These are phyloP conservation scores for Nannoperca australis DNA, from an alignment of 2,797 vertebrate species.

Conservation along the genomic window DNA sequence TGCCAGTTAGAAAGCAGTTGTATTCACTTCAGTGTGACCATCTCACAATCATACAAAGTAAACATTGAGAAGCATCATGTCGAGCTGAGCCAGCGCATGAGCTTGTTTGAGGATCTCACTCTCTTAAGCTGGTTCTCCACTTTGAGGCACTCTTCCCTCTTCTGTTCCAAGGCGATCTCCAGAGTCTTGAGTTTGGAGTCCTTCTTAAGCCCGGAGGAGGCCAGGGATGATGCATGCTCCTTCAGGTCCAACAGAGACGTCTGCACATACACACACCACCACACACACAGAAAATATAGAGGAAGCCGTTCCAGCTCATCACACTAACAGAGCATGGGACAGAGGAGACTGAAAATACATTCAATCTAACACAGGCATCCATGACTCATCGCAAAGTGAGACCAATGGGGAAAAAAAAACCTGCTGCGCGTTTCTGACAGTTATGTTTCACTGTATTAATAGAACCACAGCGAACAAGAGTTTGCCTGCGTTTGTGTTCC, in stretches of 20 bases:
- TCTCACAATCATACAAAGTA: neutral
- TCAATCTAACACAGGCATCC: conserved; percentile 15
- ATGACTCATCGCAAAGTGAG: conserved; percentile 39
- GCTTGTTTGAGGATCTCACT: conserved; percentile 75
- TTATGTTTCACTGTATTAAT: conserved; percentile 33
- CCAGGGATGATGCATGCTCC: conserved; percentile 97
- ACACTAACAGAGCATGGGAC: conserved; percentile 9
- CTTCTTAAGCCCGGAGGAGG: conserved; percentile 96
- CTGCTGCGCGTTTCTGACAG: neutral
- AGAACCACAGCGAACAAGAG: conserved; percentile 31
- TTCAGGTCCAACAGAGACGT: conserved; percentile 95
- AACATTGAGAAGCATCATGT: neutral
- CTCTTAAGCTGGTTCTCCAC: conserved; percentile 95
- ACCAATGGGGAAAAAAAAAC: neutral
- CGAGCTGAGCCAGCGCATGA: neutral
- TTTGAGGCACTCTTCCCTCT: conserved; percentile 95
- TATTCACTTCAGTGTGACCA: neutral
- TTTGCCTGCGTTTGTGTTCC: conserved; percentile 21
- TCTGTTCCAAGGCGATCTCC: conserved; percentile 96
- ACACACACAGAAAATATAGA: conserved; percentile 20
- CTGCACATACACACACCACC: conserved; percentile 74
- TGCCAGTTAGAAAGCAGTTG: conserved; percentile 27
- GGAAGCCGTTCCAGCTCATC: conserved; percentile 7
- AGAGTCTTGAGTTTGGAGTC: conserved; percentile 96
- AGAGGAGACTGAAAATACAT: conserved; percentile 28